These are phyloP conservation scores for Keiferia lycopersicella DNA, from an alignment of 2,888 invertebrate genomes.

Conservation along the genomic window DNA sequence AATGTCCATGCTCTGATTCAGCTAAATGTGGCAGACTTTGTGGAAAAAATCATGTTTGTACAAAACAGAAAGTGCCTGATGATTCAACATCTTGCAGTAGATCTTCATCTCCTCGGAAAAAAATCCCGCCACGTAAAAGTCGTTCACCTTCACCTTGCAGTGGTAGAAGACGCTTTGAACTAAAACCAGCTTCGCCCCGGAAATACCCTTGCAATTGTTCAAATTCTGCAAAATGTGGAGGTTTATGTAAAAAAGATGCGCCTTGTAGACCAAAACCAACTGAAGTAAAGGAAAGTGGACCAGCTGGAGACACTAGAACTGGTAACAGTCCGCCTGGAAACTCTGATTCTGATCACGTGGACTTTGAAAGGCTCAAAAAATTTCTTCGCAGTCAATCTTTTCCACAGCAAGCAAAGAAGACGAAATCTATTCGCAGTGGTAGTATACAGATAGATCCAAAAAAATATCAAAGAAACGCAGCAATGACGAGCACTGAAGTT, in stretches of 20 bases:
- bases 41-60: not conserved
- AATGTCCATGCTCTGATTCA: slow-evolving; percentile 13
- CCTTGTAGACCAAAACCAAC: slow-evolving; percentile 9
- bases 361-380: slow-evolving; percentile 11
- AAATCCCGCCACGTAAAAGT: too few relatives aligned
- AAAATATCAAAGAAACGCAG: not conserved
- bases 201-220: slow-evolving; percentile 16
- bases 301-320: too few relatives aligned
- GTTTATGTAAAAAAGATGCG: slow-evolving; percentile 3
- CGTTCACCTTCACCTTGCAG: too few relatives aligned
- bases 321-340: not conserved
- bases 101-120: too few relatives aligned
- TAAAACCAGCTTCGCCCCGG: not conserved
- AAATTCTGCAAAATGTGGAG: slow-evolving; percentile 12
- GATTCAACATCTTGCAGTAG: too few relatives aligned
- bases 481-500: not conserved
- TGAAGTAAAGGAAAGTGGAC: not conserved
- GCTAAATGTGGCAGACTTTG: slow-evolving; percentile 12
- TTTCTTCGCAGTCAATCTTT: not conserved
- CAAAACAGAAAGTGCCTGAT: not conserved
- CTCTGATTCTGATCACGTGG: slow-evolving; percentile 19
- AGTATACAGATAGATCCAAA: not conserved
- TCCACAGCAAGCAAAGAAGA: not conserved
- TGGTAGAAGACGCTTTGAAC: too few relatives aligned
- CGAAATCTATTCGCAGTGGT: not conserved